A percentile compares a stretch with the other conserved stretches of the same genome.
Evolutionary conservation across 2,888 invertebrate species (phyloP).

Genomic region (Acleris cristana): DNA sequence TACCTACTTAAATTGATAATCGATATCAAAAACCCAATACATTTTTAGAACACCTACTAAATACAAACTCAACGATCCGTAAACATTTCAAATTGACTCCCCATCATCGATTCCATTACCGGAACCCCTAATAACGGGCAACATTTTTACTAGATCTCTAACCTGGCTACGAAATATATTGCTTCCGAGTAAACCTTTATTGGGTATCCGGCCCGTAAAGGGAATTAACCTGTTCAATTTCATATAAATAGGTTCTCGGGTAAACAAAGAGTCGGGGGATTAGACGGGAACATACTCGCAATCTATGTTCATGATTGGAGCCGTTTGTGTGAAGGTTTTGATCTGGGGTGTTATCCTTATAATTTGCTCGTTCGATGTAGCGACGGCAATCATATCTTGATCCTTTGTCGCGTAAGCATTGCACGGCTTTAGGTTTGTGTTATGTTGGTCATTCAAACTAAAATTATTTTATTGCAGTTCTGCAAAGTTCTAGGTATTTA

Average conservation of each 20-base stretch:
- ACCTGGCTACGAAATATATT: conserved; percentile 48
- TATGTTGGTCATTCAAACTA: too few relatives aligned
- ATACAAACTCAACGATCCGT: conserved; percentile 11
- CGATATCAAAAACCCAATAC: too few relatives aligned
- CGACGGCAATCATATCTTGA: not conserved
- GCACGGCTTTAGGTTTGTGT: too few relatives aligned
- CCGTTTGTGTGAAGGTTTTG: conserved; percentile 14
- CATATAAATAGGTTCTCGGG: conserved; percentile 44
- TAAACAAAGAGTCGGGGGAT: conserved; percentile 41
- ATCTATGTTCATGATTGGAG: conserved; percentile 35
- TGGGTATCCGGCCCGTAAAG: conserved; percentile 51
- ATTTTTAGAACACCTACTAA: conserved; percentile 9
- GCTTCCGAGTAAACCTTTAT: conserved; percentile 53
- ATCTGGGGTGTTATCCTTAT: not conserved
- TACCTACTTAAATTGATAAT: too few relatives aligned
- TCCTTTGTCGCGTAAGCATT: not conserved
- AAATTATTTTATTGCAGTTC: too few relatives aligned
- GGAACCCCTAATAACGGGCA: conserved; percentile 41
- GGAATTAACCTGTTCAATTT: conserved; percentile 53
- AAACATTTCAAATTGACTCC: conserved; percentile 32
- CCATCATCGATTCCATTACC: conserved; percentile 37
- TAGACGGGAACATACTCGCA: conserved; percentile 33
- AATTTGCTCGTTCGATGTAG: not conserved
- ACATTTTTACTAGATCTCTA: conserved; percentile 43
- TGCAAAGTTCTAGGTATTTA: too few relatives aligned